Evolutionary conservation across 2,797 vertebrate genomes (phyloP).

Genomic region (Diplodus puntazzo): DNA sequence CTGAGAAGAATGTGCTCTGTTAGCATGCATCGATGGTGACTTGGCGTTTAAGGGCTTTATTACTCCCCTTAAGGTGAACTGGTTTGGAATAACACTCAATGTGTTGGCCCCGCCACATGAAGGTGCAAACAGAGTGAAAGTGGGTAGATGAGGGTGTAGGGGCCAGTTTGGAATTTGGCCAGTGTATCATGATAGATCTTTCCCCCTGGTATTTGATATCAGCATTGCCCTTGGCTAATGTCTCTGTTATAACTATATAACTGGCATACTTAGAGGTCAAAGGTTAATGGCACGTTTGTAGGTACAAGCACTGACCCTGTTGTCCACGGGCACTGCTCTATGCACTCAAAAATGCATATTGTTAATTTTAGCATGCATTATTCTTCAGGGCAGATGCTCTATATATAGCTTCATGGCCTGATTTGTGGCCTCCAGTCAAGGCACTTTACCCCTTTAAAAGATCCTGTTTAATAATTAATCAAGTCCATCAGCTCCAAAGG

Average conservation of each 20-base stretch:
- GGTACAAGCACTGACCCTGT: constrained; percentile 62
- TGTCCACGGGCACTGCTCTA: constrained; percentile 23
- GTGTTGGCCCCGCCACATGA: too few species aligned
- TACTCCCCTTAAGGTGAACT: too few species aligned
- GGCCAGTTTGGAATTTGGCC: too few species aligned
- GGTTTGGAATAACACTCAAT: too few species aligned
- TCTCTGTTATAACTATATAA: constrained; percentile 24
- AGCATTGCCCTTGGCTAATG: constrained; percentile 51
- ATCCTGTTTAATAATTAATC: constrained; percentile 83
- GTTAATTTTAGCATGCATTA: constrained; percentile 71
- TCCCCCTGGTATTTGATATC: constrained; percentile 6
- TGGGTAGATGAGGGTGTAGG: too few species aligned
- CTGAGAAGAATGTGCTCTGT: too few species aligned
- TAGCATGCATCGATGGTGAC: too few species aligned
- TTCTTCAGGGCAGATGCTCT: constrained; percentile 49
- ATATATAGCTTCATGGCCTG: constrained; percentile 69
- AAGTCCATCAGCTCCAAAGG: constrained; percentile 77
- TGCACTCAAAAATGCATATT: constrained; percentile 54
- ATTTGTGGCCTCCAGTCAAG: constrained; percentile 65
- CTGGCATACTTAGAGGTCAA: constrained; percentile 22
- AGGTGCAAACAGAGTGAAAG: too few species aligned
- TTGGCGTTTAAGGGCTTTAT: too few species aligned
- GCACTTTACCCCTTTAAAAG: constrained; percentile 78
- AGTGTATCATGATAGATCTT: too few species aligned
- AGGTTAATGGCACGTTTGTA: constrained; percentile 71